A percentile compares a stretch with the other conserved stretches of the same genome.
phyloP scores from a whole-genome alignment of 2,888 invertebrate species.

The Cyclophora albipunctata region DNA sequence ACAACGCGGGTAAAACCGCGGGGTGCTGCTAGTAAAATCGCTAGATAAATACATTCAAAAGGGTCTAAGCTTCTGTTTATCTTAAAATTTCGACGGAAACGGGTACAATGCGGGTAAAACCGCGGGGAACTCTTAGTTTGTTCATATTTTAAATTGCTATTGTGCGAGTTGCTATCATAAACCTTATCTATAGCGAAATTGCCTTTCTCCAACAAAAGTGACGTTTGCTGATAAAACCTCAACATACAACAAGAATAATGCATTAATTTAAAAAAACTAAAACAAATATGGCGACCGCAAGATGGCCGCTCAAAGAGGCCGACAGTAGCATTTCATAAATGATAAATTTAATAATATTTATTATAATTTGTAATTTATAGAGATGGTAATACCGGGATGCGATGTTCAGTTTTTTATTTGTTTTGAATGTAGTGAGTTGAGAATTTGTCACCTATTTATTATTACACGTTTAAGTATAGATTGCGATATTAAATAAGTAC shows the following conservation, averaged over 20 bases:
- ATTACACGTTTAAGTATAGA: no score
- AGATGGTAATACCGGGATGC: constrained; percentile 33
- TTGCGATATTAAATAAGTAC: not conserved
- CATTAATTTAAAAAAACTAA: constrained; percentile 62
- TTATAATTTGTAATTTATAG: constrained; percentile 43
- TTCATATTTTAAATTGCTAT: no score
- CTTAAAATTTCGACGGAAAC: no score
- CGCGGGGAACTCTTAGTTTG: no score
- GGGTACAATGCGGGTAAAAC: no score
- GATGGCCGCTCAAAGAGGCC: constrained; percentile 67
- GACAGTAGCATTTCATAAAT: constrained; percentile 73
- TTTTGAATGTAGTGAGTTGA: constrained; percentile 35
- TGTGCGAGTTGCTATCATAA: no score
- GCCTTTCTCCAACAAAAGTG: constrained; percentile 46
- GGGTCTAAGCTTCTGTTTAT: no score
- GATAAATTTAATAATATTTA: constrained; percentile 74
- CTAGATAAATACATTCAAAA: no score
- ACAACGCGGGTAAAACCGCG: no score
- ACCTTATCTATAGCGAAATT: constrained; percentile 34
- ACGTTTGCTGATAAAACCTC: constrained; percentile 23
- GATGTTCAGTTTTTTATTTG: constrained; percentile 7
- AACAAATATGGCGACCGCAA: constrained; percentile 60
- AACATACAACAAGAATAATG: constrained; percentile 50
- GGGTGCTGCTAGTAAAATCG: no score
- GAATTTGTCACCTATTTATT: constrained; percentile 4